Evolutionary conservation across 1,140 invertebrate genomes (phyloP), one percentile per base, ranked within the genome.

Genomic region (Monochamus saltuarius): DNA sequence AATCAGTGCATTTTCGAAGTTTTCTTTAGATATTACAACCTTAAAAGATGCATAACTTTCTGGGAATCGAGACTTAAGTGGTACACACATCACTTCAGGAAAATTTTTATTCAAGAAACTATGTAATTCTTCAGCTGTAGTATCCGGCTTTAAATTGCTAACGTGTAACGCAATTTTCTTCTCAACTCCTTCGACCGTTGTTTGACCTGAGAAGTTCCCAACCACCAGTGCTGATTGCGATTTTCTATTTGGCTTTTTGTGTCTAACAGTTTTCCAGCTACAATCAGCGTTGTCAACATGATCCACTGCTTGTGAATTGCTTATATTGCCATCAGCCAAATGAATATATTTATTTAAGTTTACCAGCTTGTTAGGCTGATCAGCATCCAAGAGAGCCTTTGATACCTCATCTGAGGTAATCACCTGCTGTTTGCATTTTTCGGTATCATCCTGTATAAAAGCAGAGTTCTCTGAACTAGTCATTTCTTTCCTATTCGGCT

Each of bases 41-140:
- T 29, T 51, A 29, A 51, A 51, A 13, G 49, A 51, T 8, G 49
- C 49, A 29, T 51, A 51, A 51, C 49, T 51, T 51, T 51, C 49
- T 19, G 35, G 49, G 14, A 29, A 37, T 29, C 35, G 22, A 19
- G 49, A 51, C 35, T 11, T 51, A 34, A 51, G 49, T 13, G 22
- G 10, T 51, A 29, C 7, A 14, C 22, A 51, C 14, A 29, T 14
- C 22, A 51, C 35, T 51, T 51, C 35, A n/a, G 22, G 35, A 51
- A 51, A 29, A 51, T 51, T 35, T 22, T 3, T 29, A 35, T 19
- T 29, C 49, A 51, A 11, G 29, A 51, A 51, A 11, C 17, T 19
- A 10, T 22, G 1, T 34, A 51, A 10, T 14, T 51, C 49, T 2
- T 51, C 35, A 10, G 19, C 22, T 51, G 22, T 29, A 10, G 49